phyloP scores from a whole-genome alignment of 2,888 invertebrate species.

The Ischnura elegans region DNA sequence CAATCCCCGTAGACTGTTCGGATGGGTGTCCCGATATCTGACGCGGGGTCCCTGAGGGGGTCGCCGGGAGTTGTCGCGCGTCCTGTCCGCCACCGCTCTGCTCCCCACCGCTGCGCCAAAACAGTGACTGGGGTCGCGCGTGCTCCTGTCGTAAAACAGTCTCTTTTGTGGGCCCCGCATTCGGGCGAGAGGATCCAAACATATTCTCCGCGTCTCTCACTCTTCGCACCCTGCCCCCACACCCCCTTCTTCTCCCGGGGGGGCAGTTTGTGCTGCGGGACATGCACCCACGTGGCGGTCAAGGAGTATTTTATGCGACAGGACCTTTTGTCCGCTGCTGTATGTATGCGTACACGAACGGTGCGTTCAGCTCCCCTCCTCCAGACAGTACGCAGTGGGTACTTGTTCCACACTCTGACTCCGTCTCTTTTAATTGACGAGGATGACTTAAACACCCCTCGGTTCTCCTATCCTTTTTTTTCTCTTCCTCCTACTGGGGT shows the following conservation, averaged over 20 bases:
- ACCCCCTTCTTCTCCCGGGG: neutral
- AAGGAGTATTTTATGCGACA: conserved; percentile 36
- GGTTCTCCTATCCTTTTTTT: neutral
- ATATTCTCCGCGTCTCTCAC: conserved; percentile 29
- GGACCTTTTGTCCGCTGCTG: neutral
- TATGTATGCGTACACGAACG: neutral
- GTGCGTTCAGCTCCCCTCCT: neutral
- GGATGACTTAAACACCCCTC: no score
- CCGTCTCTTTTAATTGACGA: conserved; percentile 53
- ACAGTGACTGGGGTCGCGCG: conserved; percentile 1
- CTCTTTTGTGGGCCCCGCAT: neutral
- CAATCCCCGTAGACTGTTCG: no score
- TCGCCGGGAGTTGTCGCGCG: no score
- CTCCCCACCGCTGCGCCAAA: neutral
- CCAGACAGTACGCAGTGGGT: neutral
- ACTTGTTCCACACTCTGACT: neutral
- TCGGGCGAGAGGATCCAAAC: neutral
- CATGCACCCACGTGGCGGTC: conserved; percentile 41
- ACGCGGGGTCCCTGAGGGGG: neutral
- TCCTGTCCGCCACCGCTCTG: neutral
- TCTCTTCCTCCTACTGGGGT: neutral
- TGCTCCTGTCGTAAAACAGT: conserved; percentile 49
- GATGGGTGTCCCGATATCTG: no score
- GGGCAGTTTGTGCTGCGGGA: conserved; percentile 12
- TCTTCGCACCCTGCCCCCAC: neutral